Evolutionary conservation across 1,140 invertebrate genomes (phyloP), one percentile per base, ranked within the genome.

Genomic region (Tribolium madens): DNA sequence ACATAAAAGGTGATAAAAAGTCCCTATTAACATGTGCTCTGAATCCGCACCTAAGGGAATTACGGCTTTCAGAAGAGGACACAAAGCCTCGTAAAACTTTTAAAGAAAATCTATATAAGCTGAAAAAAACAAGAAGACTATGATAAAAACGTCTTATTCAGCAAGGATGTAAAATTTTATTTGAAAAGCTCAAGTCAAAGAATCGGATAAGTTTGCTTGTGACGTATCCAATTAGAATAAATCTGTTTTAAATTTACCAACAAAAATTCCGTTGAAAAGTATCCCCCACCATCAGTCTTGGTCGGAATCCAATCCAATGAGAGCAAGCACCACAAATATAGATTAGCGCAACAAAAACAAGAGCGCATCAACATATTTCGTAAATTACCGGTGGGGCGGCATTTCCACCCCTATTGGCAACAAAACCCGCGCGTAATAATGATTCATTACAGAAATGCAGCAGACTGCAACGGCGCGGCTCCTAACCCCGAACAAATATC

Each of bases 101-200:
- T 64, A 64, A 64, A 33, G 57, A 64, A 64, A 64, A 64, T 64
- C 57, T 64, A 64, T 64, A 64, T 64, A 64, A 64, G 21, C 57
- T 33, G 57, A 33, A 33, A 64, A 42, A 64, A 64, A 64, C 57
- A 64, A 64, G 57, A 33, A 33, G 57, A 64, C 57, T 64, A 64
- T 64, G 26, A 64, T 64, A 64, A 64, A 33, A 33, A 15, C 21
- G 26, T 64, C 57, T 64, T 64, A 64, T 33, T 64, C 57, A 18
- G 52, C 52, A 57, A 1, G 26, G 26, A 33, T 42, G 26, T 64
- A 33, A 33, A 64, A 64, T 64, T 64, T 64, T 33, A 33, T 64
- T 64, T 64, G 26, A 33, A 33, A 33, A 64, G 21, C n/a, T 33
- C 21, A 64, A 64, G 10, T n/a, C n/a, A 33, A 64, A 64, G 12